A percentile compares a stretch with the other conserved stretches of the same genome.
phyloP scores from a whole-genome alignment of 2,888 invertebrate genomes.

The Glaucopsyche alexis region DNA sequence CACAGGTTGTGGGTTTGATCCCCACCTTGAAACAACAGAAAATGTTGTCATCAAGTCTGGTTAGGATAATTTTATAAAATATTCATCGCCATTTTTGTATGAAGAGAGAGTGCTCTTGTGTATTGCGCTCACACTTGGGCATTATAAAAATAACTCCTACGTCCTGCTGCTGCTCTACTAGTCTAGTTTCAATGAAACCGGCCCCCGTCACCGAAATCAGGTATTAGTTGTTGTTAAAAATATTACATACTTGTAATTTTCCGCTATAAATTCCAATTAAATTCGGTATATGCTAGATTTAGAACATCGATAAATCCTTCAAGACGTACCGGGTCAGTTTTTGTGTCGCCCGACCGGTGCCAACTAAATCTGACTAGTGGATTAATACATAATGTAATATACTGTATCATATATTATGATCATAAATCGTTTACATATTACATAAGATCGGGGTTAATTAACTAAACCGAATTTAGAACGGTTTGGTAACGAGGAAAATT shows the following conservation, averaged over 20 bases:
- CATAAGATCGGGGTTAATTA: not conserved
- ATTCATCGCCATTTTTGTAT: too few relatives aligned
- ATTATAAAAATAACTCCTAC: too few relatives aligned
- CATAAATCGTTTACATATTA: constrained; percentile 17
- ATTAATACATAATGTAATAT: constrained; percentile 10
- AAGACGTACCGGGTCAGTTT: constrained; percentile 1
- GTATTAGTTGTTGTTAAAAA: too few relatives aligned
- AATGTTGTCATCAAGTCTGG: too few relatives aligned
- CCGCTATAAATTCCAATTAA: not conserved
- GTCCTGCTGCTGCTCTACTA: too few relatives aligned
- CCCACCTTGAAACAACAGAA: too few relatives aligned
- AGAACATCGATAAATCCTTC: not conserved
- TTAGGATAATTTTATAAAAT: too few relatives aligned
- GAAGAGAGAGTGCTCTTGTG: too few relatives aligned
- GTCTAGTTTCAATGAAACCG: too few relatives aligned
- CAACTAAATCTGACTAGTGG: not conserved
- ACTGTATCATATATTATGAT: constrained; percentile 4
- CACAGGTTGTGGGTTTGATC: too few relatives aligned
- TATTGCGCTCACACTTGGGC: too few relatives aligned
- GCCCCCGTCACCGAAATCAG: too few relatives aligned
- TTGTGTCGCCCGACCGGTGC: not conserved
- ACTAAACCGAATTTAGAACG: constrained; percentile 3
- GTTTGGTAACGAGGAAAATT: constrained; percentile 7
- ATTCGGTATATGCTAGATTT: not conserved
- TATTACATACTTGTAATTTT: not conserved